Base-by-base conservation (phyloP, 2,113 vertebrate species). In the Thalassoma bifasciatum region DNA sequence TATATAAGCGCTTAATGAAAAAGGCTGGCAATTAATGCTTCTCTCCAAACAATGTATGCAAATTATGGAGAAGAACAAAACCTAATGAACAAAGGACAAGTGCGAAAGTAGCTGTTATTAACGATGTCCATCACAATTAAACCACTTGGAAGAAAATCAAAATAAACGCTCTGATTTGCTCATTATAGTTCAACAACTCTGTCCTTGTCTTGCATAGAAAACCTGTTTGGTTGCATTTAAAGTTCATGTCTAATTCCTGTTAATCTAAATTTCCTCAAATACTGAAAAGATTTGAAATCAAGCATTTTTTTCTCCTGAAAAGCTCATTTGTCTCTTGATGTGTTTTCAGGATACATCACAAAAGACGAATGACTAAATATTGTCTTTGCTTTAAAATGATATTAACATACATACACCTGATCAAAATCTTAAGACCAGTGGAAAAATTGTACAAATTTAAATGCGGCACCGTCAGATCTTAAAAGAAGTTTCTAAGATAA, bases 171-270 rank as follows among this genome's bases (percentile, higher is more conserved):
- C 38, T 12, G 3, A 40, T 2, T 9, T 40, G 22, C 36, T 52
- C 53, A 56, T 66, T 36, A 66, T 44, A 67, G 68, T 51, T 42
- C 9, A 9, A 40, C 38, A 10, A 40, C 38, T 40, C 8, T 10
- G 38, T 40, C 38, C 11, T 40, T 10, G 10, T 9, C 10, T 3
- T 40, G 3, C 11, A 40, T 9, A 12, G 8, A 12, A 4, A 40
- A 40, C 38, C 38, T 40, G 3, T 40, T 40, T 40, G 9, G 2
- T 40, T 40, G 38, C 38, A 46, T n/a, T n/a, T n/a, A n/a, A n/a
- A n/a, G n/a, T n/a, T n/a, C n/a, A n/a, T n/a, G n/a, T n/a, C n/a
- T n/a, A n/a, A n/a, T n/a, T n/a, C n/a, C n/a, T n/a, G n/a, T n/a
- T n/a, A n/a, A n/a, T n/a, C n/a, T n/a, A n/a, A n/a, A n/a, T n/a